A percentile compares a stretch with the other conserved stretches of the same genome.
phyloP scores from a whole-genome alignment of 2,113 vertebrate species.

The Amia ocellicauda region DNA sequence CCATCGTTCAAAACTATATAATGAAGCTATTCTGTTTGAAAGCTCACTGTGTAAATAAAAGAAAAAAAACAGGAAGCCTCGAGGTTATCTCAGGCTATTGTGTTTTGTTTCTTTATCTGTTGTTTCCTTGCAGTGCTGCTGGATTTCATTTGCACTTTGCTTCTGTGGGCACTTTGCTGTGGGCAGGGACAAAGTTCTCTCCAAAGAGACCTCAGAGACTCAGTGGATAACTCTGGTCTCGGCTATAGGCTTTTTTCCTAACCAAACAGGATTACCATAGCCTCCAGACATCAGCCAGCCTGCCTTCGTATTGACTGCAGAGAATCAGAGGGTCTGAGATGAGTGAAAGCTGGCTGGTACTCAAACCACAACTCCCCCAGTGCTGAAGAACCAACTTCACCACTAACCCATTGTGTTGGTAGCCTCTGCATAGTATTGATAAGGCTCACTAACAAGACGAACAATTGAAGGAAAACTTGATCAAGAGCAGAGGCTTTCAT shows the following conservation, averaged over 20 bases:
- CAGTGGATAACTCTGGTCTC: constrained; percentile 21
- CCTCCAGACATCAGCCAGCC: constrained; percentile 28
- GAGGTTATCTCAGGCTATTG: not conserved
- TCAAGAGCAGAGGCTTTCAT: too few species aligned
- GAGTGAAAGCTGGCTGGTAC: not conserved
- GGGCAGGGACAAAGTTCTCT: constrained; percentile 32
- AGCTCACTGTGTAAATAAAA: too few species aligned
- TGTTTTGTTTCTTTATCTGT: not conserved
- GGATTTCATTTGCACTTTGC: not conserved
- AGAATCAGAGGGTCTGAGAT: not conserved
- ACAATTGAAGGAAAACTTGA: too few species aligned
- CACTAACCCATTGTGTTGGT: not conserved
- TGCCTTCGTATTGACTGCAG: not conserved
- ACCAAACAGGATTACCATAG: constrained; percentile 36
- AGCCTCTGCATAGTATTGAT: not conserved
- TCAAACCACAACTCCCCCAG: not conserved
- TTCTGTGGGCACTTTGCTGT: constrained; percentile 44
- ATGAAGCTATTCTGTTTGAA: too few species aligned
- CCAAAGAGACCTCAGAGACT: not conserved
- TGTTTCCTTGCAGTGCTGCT: not conserved
- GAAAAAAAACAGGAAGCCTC: not conserved
- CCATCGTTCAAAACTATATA: too few species aligned
- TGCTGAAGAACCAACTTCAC: not conserved
- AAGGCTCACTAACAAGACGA: not conserved
- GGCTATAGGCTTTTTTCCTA: constrained; percentile 29